Base-by-base conservation (phyloP, 2,797 vertebrate genomes). In the Helostoma temminkii region DNA sequence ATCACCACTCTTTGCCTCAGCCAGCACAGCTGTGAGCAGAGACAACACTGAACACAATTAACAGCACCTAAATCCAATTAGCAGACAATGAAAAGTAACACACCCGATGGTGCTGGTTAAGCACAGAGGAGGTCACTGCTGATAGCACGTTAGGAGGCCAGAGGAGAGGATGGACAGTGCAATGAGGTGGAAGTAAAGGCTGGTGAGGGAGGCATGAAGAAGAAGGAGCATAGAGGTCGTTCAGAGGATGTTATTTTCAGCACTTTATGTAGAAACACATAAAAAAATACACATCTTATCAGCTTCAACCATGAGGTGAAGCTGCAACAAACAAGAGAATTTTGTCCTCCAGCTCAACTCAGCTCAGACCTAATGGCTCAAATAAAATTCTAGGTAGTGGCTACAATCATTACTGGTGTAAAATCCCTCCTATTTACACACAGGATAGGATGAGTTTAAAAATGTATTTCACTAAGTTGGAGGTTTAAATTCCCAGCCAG, bases 61-160 rank as follows among this genome's bases (percentile, higher is more conserved):
- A 78, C 83, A 61, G 64, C 69, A 61, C 66, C 66, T 46, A 73
- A 88, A 91, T 85, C 85, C 86, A 89, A 91, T 92, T 90, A 92
- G 82, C 70, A 79, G 61, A 83, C 81, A 85, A 86, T 76, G 85
- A 79, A 77, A 87, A 76, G 79, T 85, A 88, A 82, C 79, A 66
- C 79, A 71, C 77, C 69, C 57, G 79, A 82, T 77, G 78, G 56
- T 74, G 79, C 75, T 82, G 57, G 85, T 87, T 87, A 87, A 78
- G 69, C 64, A 45, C 76, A 28, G 62, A 85, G 71, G 61, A 78
- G 54, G 47, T 63, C 21, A 1, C 37, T 28, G 73, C 62, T 64
- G 71, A 83, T 30, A 30, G 53, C 9, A 11, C 0, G 24, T 65
- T 36, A 15, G 71, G 69, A n/a, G 8, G 18, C 22, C 6, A 58